Evolutionary conservation across 2,113 vertebrate genomes (phyloP).

Genomic region (Penelope pileata): DNA sequence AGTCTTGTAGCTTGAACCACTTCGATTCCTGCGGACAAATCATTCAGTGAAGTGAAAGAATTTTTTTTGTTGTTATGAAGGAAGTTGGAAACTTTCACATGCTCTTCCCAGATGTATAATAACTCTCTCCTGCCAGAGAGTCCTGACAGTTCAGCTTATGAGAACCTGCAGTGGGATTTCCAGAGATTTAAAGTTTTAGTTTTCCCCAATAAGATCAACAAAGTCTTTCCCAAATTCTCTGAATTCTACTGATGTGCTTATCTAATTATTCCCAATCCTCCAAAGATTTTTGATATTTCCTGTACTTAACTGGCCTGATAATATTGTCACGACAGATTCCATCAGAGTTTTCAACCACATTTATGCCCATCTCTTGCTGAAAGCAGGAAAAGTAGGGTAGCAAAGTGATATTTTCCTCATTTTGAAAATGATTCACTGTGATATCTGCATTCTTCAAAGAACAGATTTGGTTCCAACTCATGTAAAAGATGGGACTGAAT

Average conservation of each 20-base stretch:
- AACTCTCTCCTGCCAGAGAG: background rate
- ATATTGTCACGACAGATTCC: background rate
- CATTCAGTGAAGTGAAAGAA: background rate
- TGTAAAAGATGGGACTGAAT: background rate
- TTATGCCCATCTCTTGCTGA: background rate
- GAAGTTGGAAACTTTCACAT: background rate
- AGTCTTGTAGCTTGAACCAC: background rate
- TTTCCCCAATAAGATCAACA: background rate
- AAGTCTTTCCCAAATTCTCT: background rate
- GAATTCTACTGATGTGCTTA: constrained; percentile 14
- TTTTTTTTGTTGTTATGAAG: background rate
- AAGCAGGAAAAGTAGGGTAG: background rate
- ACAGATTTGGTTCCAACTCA: background rate
- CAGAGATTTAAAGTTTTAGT: background rate
- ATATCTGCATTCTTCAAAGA: background rate
- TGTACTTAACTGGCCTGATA: background rate
- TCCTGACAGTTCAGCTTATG: background rate
- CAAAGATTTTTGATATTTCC: background rate
- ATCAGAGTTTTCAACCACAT: background rate
- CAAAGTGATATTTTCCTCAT: background rate
- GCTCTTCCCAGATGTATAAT: background rate
- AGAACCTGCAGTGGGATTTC: constrained; percentile 1
- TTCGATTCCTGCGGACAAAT: background rate
- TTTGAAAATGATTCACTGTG: background rate
- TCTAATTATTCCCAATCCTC: background rate